Base-by-base conservation (phyloP, 2,113 vertebrate genomes). In the Stegastes partitus region DNA sequence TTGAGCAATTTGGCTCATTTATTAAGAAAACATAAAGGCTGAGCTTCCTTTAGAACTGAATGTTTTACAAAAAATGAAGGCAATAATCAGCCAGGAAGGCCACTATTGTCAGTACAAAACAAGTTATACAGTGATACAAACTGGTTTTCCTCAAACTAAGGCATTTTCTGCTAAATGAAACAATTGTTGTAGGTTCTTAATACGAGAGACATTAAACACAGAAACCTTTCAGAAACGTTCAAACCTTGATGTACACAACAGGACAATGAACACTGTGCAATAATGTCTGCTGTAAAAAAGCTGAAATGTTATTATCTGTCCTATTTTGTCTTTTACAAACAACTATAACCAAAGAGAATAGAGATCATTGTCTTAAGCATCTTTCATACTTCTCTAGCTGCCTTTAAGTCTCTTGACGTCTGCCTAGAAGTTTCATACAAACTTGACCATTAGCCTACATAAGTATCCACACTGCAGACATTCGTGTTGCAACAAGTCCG, bases 21-120 rank as follows among this genome's bases (percentile, higher is more conserved):
- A 93, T 93, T 91, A 59, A 54, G 59, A 87, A 89, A 88, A 75
- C 72, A 71, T 74, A 4, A 42, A 69, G 66, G 26, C 67, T 1
- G 1, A 82, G 39, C 44, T 19, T 81, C 53, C 51, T 65, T 72
- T 11, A 54, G 68, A 72, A 58, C 22, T 57, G 45, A 51, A 42
- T 56, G 11, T 77, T 66, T 69, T 62, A 79, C 50, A 70, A 77
- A 79, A 68, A 42, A 74, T 63, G 50, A 78, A 87, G 77, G 61
- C 79, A 81, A 47, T 22, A 56, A 49, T 23, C 37, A 73, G 63
- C 54, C 25, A 28, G 22, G 3, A 66, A 77, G 79, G 79, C 67
- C 61, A 14, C 58, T 58, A 57, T 69, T 7, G 26, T 81, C 65
- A 39, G 50, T 68, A 77, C 61, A 77, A 89, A 87, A 75, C 28